phyloP scores from a whole-genome alignment of 1,140 invertebrate genomes.

The Drosophila malerkotliana region DNA sequence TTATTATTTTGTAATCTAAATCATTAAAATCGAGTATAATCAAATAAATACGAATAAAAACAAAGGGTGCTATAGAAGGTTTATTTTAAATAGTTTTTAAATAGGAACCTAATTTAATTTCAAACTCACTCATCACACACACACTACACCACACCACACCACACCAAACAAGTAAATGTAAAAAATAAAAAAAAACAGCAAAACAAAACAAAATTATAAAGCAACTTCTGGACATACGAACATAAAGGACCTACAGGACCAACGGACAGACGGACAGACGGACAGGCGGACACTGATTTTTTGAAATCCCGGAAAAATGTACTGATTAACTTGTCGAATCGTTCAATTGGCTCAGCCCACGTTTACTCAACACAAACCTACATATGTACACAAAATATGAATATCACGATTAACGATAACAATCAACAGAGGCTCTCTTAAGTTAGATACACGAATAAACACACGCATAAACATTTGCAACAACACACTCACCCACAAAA shows the following conservation, averaged over 20 bases:
- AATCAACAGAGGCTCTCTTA: conserved; percentile 79
- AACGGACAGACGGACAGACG: conserved; percentile 19
- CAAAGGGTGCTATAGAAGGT: conserved; percentile 84
- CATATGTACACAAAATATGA: conserved; percentile 29
- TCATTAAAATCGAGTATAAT: conserved; percentile 49
- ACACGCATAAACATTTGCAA: conserved; percentile 30
- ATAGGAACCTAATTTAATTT: conserved; percentile 66
- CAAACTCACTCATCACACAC: conserved; percentile 51
- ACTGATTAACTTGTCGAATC: conserved; percentile 75
- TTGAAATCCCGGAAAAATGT: conserved; percentile 42
- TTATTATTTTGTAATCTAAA: conserved; percentile 37
- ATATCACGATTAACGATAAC: conserved; percentile 52
- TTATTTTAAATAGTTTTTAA: conserved; percentile 80
- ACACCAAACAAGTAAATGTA: conserved; percentile 65
- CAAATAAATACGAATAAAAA: conserved; percentile 76
- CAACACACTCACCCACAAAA: conserved; percentile 61
- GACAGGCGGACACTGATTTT: conserved; percentile 26
- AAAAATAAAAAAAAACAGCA: conserved; percentile 50
- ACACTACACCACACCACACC: conserved; percentile 16
- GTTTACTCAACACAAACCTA: conserved; percentile 30
- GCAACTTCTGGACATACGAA: conserved; percentile 55
- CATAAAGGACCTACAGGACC: conserved; percentile 11
- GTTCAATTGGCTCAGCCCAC: conserved; percentile 43
- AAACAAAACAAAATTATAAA: conserved; percentile 76
- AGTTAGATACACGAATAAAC: conserved; percentile 60